Conservation (phyloP, 2,888 invertebrate genomes). For the Sturmia bella region DNA sequence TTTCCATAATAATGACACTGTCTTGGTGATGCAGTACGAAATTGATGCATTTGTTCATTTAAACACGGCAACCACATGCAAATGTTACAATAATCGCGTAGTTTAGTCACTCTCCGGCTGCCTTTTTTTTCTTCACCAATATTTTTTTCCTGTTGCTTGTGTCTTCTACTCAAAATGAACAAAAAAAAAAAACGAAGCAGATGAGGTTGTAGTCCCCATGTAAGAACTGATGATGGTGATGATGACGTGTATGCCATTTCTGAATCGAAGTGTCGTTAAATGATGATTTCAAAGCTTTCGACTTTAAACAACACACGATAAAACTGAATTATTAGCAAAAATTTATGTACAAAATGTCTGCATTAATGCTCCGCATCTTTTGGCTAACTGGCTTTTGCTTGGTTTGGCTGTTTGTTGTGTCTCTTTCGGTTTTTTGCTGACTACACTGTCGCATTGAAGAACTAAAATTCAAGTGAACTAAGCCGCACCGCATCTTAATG, state of each 20-base stretch:
- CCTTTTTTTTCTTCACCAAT: too few species aligned
- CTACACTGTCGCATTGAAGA: conserved; percentile 34
- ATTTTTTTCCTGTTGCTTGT: not conserved
- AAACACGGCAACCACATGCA: conserved; percentile 34
- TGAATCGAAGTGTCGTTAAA: conserved; percentile 40
- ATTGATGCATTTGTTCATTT: too few species aligned
- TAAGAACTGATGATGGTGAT: conserved; percentile 23
- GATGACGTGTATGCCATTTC: conserved; percentile 27
- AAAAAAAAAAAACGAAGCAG: not conserved
- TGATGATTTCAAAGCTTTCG: conserved; percentile 1
- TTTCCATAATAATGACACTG: too few species aligned
- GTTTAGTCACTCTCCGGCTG: not conserved
- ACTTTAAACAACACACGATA: conserved; percentile 50
- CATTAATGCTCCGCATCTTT: conserved; percentile 38
- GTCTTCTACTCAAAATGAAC: not conserved
- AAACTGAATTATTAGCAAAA: conserved; percentile 62
- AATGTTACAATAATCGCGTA: conserved; percentile 42
- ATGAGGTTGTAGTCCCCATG: conserved; percentile 18
- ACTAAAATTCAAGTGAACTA: conserved; percentile 42
- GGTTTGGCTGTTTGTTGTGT: not conserved
- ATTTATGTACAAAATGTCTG: conserved; percentile 49
- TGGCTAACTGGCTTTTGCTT: not conserved
- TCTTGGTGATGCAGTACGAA: too few species aligned
- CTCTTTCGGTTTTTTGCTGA: not conserved
- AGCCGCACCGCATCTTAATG: conserved; percentile 48